Base-by-base conservation (phyloP, 2,797 vertebrate genomes). In the Ara ararauna region DNA sequence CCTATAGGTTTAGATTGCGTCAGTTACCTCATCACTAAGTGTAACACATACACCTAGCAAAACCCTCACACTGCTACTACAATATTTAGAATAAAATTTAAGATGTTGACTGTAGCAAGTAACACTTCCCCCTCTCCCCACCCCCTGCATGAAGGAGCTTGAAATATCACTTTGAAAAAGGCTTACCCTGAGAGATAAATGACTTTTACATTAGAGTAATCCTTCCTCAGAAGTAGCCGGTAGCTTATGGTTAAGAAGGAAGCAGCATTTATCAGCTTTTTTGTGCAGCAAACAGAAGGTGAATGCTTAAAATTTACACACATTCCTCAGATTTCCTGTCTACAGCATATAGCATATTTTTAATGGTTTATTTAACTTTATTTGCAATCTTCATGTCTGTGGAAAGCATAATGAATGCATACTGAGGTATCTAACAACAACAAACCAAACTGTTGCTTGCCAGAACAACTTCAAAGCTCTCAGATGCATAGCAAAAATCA, bases 381-480 rank as follows among this genome's bases (percentile, higher is more conserved):
- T 85, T 86, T 81, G 45, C 70, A 72, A 42, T 54, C 27, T 56
- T 88, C 8, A 10, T 26, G 42, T 72, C 73, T 78, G 53, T 27
- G 80, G 38, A 91, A 80, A 90, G 73, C 38, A 66, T 30, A 80
- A 74, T 16, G 66, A 94, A 83, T 26, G 40, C 58, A 54, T 18
- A 50, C 75, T 64, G 72, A 87, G 47, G 82, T 24, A 42, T 26
- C 42, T 53, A 94, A 73, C 53, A 68, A 58, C 50, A 92, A 77
- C 79, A 87, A 93, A 81, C 42, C 38, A 53, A 66, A 85, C 21
- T 62, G 75, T 18, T 44, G 5, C 54, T 88, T 73, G 64, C 80
- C 83, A 84, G 66, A 66, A 86, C 45, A 90, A 75, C 73, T 88
- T 88, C 80, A 86, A 91, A 81, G 79, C 58, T 50, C 38, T 42